These are phyloP conservation scores for Teleogryllus occipitalis DNA, from an alignment of 1,140 invertebrate species.

Conservation along the genomic window DNA sequence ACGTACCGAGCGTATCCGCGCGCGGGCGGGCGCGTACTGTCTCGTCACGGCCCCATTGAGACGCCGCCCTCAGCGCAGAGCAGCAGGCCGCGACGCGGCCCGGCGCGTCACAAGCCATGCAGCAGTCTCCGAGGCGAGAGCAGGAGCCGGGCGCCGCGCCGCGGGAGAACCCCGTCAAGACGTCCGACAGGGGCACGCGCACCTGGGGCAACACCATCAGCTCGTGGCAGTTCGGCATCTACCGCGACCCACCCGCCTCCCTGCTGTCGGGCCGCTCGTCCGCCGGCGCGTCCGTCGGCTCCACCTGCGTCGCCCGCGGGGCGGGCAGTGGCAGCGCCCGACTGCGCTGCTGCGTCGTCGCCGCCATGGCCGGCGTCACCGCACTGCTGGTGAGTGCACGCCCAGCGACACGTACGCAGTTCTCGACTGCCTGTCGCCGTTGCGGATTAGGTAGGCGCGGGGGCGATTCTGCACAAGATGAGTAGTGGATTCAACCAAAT, in stretches of 20 bases:
- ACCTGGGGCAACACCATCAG: not conserved
- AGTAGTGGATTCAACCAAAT: no score
- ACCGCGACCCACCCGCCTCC: not conserved
- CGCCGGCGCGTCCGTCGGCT: not conserved
- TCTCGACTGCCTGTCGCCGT: no score
- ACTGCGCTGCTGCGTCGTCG: not conserved
- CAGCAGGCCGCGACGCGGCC: no score
- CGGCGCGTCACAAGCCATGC: no score
- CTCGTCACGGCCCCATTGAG: not conserved
- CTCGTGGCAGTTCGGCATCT: constrained; percentile 2
- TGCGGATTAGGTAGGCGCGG: no score
- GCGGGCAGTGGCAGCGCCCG: no score
- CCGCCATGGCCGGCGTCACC: not conserved
- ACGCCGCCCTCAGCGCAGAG: not conserved
- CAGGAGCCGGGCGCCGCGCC: no score
- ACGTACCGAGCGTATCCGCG: not conserved
- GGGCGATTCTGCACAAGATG: no score
- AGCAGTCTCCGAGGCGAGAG: not conserved
- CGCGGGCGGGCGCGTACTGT: not conserved
- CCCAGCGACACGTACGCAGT: no score
- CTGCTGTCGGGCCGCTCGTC: not conserved
- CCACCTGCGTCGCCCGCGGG: no score
- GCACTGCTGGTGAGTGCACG: not conserved
- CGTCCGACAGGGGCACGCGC: not conserved
- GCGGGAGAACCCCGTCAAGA: not conserved